These are phyloP conservation scores for Morelia viridis DNA, from an alignment of 2,797 vertebrate genomes.

Conservation along the genomic window DNA sequence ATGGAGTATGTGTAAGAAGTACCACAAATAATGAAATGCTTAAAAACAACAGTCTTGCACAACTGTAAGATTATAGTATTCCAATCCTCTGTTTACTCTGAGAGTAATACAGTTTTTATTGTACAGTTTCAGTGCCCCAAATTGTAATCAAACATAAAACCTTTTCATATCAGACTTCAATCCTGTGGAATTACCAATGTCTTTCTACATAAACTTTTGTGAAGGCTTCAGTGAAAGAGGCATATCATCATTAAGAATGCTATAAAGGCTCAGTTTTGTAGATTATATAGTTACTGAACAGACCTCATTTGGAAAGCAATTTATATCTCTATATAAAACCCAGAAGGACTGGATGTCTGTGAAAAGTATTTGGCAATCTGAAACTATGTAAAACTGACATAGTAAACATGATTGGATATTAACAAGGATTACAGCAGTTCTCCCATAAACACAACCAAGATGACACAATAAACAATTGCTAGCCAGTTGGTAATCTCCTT, in stretches of 20 bases:
- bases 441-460: background rate
- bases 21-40: background rate
- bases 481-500: background rate
- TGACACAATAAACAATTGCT: background rate
- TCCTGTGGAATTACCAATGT: background rate
- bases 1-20: background rate
- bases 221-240: background rate
- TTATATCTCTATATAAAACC: background rate
- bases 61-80: background rate
- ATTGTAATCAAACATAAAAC: background rate
- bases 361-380: background rate
- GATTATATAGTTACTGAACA: background rate
- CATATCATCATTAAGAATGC: background rate
- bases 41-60: background rate
- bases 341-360: background rate
- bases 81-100: background rate
- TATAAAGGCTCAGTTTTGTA: background rate
- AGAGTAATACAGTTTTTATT: background rate
- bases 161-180: background rate
- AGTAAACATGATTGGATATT: background rate
- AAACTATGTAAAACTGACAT: background rate
- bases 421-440: background rate
- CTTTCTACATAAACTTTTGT: background rate
- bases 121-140: background rate
- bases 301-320: background rate